Base-by-base conservation (phyloP, 2,888 invertebrate genomes). In the Acleris emargana region DNA sequence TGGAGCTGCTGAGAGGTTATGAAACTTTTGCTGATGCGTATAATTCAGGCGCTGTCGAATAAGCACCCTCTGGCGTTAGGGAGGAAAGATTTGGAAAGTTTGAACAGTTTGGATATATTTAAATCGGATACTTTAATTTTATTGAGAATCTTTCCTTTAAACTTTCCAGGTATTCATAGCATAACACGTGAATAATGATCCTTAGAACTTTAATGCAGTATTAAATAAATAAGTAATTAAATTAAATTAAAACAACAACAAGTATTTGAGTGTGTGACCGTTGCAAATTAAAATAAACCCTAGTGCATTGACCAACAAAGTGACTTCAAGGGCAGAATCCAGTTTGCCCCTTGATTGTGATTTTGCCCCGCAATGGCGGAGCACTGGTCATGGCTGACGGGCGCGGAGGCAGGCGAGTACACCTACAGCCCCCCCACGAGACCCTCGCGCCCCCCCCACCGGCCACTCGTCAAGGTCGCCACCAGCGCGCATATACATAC, bases 301-400 rank as follows among this genome's bases (percentile, higher is more conserved):
- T 13, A 1, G 38, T 38, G 38, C 50, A 1, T 50, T 16, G 6
- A 22, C 22, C 16, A 16, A 22, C 22, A 16, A 20, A 16, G 51
- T 52, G 52, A 32, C 28, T 32, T 17, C n/a, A 9, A 7, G 7
- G 0, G 28, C 22, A 52, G 5, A 3, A 18, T 16, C 18, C 17
- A 38, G 6, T 20, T 62, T 43, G n/a, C 32, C 43, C 55, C 17
- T 54, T 38, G 4, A 32, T 18, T 28, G 43, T 42, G 5, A 4
- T 47, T 61, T 28, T 32, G n/a, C 47, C 18, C 49, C 49, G 71
- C 9, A 16, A 91, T 91, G 91, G 71, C 90, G 64, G 90, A 91
- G 43, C 91, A 92, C 77, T 91, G 91, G 91, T 90, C 91, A 5
- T 91, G 91, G 91, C 71, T 91, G 79, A 89, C 89, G 59, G 89